phyloP scores from a whole-genome alignment of 1,140 invertebrate genomes.

The Drosophila virilis region DNA sequence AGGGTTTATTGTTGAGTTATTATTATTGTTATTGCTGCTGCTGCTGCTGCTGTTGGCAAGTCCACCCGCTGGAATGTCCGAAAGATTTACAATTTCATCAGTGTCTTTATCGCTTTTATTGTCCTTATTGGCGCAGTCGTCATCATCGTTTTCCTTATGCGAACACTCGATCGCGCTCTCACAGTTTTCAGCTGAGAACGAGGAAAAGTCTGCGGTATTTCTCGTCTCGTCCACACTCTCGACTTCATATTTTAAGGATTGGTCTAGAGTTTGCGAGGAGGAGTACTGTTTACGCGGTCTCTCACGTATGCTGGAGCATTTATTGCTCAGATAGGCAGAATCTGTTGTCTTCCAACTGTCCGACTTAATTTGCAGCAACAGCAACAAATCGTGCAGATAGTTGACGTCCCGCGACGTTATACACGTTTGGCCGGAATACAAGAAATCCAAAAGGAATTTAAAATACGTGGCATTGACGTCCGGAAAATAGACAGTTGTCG shows the following conservation, averaged over 20 bases:
- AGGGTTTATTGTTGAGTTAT: slow-evolving; percentile 86
- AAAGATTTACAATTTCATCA: slow-evolving; percentile 74
- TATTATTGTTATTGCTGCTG: slow-evolving; percentile 51
- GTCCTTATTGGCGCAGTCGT: slow-evolving; percentile 60
- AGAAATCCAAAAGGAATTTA: slow-evolving; percentile 91
- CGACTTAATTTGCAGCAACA: slow-evolving; percentile 92
- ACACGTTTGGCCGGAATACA: slow-evolving; percentile 93
- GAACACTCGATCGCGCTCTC: slow-evolving; percentile 53
- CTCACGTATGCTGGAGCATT: slow-evolving; percentile 79
- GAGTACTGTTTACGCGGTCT: slow-evolving; percentile 73
- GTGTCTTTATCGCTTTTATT: slow-evolving; percentile 76
- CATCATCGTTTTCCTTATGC: slow-evolving; percentile 48
- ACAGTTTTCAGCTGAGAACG: slow-evolving; percentile 60
- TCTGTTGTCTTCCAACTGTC: slow-evolving; percentile 87
- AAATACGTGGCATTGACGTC: slow-evolving; percentile 91
- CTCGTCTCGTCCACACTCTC: slow-evolving; percentile 68
- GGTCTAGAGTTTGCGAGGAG: slow-evolving; percentile 59
- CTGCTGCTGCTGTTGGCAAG: slow-evolving; percentile 48
- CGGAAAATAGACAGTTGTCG: slow-evolving; percentile 91
- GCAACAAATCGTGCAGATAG: slow-evolving; percentile 91
- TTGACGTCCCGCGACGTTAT: slow-evolving; percentile 92
- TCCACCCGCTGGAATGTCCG: slow-evolving; percentile 66
- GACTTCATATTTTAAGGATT: slow-evolving; percentile 69
- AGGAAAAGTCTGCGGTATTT: slow-evolving; percentile 54
- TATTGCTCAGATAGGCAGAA: slow-evolving; percentile 74